phyloP scores from a whole-genome alignment of 2,888 invertebrate genomes.

The Ormyrus pomaceus region DNA sequence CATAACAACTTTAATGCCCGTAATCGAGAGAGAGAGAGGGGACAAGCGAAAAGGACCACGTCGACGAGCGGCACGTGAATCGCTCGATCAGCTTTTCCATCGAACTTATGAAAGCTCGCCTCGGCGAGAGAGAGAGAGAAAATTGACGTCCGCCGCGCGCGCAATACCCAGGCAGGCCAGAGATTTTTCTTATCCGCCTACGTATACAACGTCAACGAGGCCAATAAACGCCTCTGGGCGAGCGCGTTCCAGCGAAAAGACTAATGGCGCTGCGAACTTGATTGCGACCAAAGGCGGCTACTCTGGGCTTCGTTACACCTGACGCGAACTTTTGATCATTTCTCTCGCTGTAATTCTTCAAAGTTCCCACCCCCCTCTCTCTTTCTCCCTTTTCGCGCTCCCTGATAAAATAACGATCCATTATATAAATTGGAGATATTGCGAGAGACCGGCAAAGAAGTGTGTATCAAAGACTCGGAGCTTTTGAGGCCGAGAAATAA shows the following conservation, averaged over 20 bases:
- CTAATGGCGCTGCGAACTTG: constrained; percentile 28
- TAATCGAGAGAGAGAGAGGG: no score
- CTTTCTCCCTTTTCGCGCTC: background rate
- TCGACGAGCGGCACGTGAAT: no score
- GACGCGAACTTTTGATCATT: constrained; percentile 38
- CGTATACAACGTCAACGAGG: constrained; percentile 15
- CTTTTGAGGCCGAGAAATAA: background rate
- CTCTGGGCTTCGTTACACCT: constrained; percentile 20
- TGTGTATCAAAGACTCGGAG: constrained; percentile 7
- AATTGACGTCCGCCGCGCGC: no score
- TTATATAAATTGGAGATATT: constrained; percentile 26
- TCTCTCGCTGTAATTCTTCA: constrained; percentile 20
- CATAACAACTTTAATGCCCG: no score
- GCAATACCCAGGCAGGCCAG: no score
- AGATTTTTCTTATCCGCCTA: no score
- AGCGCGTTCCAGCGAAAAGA: constrained; percentile 7
- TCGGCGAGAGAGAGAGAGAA: no score
- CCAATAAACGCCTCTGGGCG: constrained; percentile 30
- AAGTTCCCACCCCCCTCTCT: background rate
- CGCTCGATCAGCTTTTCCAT: no score
- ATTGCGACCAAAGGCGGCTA: constrained; percentile 17
- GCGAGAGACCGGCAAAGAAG: background rate
- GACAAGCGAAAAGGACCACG: no score
- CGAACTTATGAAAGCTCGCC: no score
- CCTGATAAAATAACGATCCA: constrained; percentile 22